phyloP scores from a whole-genome alignment of 1,140 invertebrate genomes.

The Venustaconcha ellipsiformis region DNA sequence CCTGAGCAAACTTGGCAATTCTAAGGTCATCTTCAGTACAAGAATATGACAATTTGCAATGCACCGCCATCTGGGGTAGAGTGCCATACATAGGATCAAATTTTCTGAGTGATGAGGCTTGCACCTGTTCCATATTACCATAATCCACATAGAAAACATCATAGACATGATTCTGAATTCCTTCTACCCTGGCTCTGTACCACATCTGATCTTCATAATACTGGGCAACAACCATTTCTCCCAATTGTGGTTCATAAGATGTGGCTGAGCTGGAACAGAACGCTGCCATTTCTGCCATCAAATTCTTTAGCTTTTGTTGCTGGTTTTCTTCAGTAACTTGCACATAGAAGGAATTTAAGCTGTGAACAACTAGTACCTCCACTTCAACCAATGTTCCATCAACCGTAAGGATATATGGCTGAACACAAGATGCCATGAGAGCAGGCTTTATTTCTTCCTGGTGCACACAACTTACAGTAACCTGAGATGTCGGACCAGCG shows the following conservation, averaged over 20 bases:
- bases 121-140: conserved; percentile 38
- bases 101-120: conserved; percentile 19
- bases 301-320: conserved; percentile 1
- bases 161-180: conserved; percentile 4
- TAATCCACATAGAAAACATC: conserved; percentile 47
- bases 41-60: conserved; percentile 17
- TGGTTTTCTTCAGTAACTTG: conserved; percentile 19
- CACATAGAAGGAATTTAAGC: conserved; percentile 15
- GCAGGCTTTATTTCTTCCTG: no score
- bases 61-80: conserved; percentile 15
- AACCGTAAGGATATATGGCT: no score
- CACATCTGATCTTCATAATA: conserved; percentile 31
- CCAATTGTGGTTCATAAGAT: conserved; percentile 1
- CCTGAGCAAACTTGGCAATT: background rate
- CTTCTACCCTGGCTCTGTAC: conserved; percentile 41
- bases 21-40: conserved; percentile 8
- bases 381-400: background rate
- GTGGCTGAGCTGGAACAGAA: background rate
- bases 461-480: no score
- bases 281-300: conserved; percentile 16
- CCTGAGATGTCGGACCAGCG: no score
- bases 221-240: conserved; percentile 21
- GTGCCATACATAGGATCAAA: conserved; percentile 23
- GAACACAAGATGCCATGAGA: no score
- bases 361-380: conserved; percentile 14